Evolutionary conservation across 2,113 vertebrate genomes (phyloP).

Genomic region (Noturus placidus): DNA sequence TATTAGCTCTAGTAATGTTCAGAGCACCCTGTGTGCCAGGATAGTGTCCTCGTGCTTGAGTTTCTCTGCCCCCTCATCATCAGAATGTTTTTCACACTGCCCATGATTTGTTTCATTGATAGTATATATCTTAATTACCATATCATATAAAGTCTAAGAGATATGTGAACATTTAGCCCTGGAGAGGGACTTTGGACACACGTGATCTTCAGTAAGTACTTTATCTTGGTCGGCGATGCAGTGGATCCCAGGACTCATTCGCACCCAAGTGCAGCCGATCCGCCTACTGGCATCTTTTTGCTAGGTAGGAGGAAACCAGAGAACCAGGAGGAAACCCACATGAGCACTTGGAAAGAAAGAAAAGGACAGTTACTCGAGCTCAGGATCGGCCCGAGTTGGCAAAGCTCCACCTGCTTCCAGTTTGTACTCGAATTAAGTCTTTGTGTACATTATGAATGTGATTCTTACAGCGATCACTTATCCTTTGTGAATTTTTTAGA

Average conservation of each 20-base stretch:
- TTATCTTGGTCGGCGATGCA: not conserved
- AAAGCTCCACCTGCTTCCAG: not conserved
- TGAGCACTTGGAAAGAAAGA: not conserved
- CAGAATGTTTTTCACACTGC: no score
- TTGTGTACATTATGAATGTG: not conserved
- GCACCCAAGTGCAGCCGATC: no score
- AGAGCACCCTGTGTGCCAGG: no score
- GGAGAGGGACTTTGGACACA: not conserved
- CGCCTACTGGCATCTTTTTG: not conserved
- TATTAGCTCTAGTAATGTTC: no score
- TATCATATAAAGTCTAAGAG: no score
- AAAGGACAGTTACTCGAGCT: not conserved
- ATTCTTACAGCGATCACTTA: not conserved
- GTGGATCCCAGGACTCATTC: no score
- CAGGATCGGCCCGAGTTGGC: not conserved
- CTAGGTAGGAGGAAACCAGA: not conserved
- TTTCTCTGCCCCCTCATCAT: no score
- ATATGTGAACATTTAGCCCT: no score
- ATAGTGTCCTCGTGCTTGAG: no score
- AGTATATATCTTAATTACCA: no score
- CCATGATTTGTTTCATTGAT: no score
- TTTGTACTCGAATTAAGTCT: not conserved
- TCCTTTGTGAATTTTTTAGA: no score
- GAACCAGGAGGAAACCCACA: not conserved
- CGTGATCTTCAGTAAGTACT: not conserved